Conservation (phyloP, 2,888 invertebrate species). For the Mechanitis mazaeus region DNA sequence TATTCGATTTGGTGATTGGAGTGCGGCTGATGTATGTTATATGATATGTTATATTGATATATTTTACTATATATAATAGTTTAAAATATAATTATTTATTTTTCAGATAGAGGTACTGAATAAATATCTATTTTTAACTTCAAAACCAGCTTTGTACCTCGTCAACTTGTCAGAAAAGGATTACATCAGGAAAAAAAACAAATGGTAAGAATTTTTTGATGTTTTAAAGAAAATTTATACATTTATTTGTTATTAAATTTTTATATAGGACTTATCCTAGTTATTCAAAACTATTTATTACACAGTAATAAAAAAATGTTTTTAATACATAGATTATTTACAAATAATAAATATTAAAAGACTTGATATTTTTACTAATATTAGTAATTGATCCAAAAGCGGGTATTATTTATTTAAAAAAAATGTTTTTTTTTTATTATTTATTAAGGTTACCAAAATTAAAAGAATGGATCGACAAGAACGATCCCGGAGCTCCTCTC, state of each 20-base stretch:
- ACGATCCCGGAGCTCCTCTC: constrained; percentile 94
- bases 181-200: constrained; percentile 98
- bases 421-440: not conserved
- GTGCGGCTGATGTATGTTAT: constrained; percentile 88
- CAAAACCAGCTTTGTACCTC: constrained; percentile 97
- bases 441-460: constrained; percentile 89
- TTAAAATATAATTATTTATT: not conserved
- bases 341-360: too few relatives aligned
- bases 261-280: too few relatives aligned
- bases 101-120: constrained; percentile 96
- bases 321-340: too few relatives aligned
- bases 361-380: too few relatives aligned
- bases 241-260: too few relatives aligned
- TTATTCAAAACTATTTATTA: too few relatives aligned
- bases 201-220: constrained; percentile 83
- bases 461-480: constrained; percentile 98
- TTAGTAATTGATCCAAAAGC: not conserved
- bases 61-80: not conserved
- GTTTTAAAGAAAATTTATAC: not conserved
- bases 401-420: not conserved
- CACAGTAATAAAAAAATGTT: too few relatives aligned
- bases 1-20: constrained; percentile 95
- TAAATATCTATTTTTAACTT: constrained; percentile 96
- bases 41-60: not conserved
- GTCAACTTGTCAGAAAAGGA: constrained; percentile 98